phyloP scores from a whole-genome alignment of 2,888 invertebrate species.

The Lampropteryx suffumata region DNA sequence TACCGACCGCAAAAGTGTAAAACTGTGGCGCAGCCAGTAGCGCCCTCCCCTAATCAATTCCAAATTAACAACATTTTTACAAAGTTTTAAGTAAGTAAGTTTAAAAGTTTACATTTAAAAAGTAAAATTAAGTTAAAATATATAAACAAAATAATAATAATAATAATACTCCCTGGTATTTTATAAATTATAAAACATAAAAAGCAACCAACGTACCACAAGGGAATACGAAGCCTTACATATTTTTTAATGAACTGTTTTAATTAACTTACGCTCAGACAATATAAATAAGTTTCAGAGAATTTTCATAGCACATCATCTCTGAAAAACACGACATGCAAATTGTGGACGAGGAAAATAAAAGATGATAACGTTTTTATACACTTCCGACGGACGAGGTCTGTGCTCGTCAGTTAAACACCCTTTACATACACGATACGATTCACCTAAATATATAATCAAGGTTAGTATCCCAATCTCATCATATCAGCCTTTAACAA shows the following conservation, averaged over 20 bases:
- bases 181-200: slow-evolving; percentile 13
- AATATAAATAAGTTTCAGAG: slow-evolving; percentile 70
- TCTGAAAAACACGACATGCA: slow-evolving; percentile 77
- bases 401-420: slow-evolving; percentile 33
- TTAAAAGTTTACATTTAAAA: too few relatives aligned
- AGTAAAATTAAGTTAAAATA: too few relatives aligned
- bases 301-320: slow-evolving; percentile 75
- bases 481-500: too few relatives aligned
- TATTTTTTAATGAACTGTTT: slow-evolving; percentile 48
- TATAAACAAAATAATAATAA: too few relatives aligned
- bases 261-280: slow-evolving; percentile 62
- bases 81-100: too few relatives aligned
- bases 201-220: slow-evolving; percentile 17
- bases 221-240: slow-evolving; percentile 28
- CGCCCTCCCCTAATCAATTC: too few relatives aligned
- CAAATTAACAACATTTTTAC: too few relatives aligned
- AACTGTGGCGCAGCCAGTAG: too few relatives aligned
- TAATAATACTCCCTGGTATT: too few relatives aligned
- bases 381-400: slow-evolving; percentile 65
- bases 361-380: slow-evolving; percentile 77
- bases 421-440: slow-evolving; percentile 51
- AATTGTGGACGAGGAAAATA: slow-evolving; percentile 75
- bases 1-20: too few relatives aligned
- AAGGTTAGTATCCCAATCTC: too few relatives aligned
- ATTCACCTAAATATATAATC: background rate